phyloP scores from a whole-genome alignment of 2,797 vertebrate species.

The Lacerta bilineata region DNA sequence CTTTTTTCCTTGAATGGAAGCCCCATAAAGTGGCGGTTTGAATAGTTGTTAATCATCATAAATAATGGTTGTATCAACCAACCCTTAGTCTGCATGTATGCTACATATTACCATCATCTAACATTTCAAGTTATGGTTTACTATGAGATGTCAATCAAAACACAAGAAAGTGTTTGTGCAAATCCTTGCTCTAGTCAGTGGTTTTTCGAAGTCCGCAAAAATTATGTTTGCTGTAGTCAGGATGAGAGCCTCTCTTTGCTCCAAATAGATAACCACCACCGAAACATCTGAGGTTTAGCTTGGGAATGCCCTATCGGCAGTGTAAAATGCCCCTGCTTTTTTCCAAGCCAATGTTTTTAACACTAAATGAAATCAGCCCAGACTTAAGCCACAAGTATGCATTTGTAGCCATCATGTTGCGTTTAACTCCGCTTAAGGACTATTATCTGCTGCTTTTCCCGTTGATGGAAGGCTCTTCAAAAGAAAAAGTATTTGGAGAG shows the following conservation, averaged over 20 bases:
- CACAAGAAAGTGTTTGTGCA: neutral
- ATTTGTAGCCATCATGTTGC: constrained; percentile 28
- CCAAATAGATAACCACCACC: neutral
- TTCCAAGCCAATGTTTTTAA: constrained; percentile 40
- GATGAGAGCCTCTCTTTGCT: neutral
- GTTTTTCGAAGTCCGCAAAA: neutral
- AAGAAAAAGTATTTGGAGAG: constrained; percentile 41
- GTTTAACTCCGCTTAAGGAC: constrained; percentile 28
- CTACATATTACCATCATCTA: neutral
- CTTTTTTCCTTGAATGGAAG: neutral
- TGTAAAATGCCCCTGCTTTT: constrained; percentile 58
- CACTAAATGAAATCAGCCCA: constrained; percentile 28
- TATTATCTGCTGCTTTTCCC: constrained; percentile 36
- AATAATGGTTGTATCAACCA: neutral
- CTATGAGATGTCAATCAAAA: neutral
- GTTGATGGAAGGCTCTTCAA: constrained; percentile 43
- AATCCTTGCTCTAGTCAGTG: rapidly evolving
- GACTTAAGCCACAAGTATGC: constrained; percentile 31
- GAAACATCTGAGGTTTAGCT: neutral
- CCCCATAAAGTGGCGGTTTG: no score
- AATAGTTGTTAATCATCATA: neutral
- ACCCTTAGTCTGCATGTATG: neutral
- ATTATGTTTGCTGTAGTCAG: neutral
- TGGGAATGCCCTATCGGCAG: constrained; percentile 11
- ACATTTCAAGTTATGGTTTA: neutral